Percentiles rank a stretch among this genome's conserved stretches.
Evolutionary conservation across 2,888 invertebrate genomes (phyloP).

Genomic region (Drosophila pegasa): DNA sequence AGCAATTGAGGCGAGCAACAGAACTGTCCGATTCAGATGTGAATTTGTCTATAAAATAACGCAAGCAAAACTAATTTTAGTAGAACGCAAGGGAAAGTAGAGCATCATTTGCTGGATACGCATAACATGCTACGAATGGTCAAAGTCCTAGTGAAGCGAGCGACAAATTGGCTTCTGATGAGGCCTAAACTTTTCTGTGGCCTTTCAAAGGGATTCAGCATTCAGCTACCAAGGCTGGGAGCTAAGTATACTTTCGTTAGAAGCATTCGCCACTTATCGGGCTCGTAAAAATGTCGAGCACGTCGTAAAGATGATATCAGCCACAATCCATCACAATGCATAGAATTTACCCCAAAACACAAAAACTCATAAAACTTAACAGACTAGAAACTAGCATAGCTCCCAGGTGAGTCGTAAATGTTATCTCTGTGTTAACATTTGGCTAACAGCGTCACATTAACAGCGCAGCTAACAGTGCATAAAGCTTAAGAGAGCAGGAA

Average conservation of each 20-base stretch:
- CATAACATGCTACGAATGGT: not conserved
- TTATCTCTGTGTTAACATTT: not conserved
- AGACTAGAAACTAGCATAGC: not conserved
- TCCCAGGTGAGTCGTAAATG: no score
- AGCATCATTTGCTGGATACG: not conserved
- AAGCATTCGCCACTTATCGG: not conserved
- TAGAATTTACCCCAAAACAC: not conserved
- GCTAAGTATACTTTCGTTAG: not conserved
- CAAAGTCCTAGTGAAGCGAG: not conserved
- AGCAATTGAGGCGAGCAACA: not conserved
- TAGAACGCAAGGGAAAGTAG: not conserved
- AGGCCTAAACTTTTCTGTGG: not conserved
- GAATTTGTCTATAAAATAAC: not conserved
- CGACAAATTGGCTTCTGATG: conserved; percentile 1
- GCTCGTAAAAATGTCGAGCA: not conserved
- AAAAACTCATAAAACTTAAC: not conserved
- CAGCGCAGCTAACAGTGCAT: not conserved
- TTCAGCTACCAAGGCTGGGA: not conserved
- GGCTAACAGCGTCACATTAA: not conserved
- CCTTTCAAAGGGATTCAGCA: not conserved
- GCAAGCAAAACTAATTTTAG: not conserved
- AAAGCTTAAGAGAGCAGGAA: conserved; percentile 39
- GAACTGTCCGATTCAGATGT: no score
- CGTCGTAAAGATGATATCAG: not conserved
- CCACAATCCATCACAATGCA: not conserved